Base-by-base conservation (phyloP, 2,888 invertebrate genomes). In the Phaedon cochleariae region DNA sequence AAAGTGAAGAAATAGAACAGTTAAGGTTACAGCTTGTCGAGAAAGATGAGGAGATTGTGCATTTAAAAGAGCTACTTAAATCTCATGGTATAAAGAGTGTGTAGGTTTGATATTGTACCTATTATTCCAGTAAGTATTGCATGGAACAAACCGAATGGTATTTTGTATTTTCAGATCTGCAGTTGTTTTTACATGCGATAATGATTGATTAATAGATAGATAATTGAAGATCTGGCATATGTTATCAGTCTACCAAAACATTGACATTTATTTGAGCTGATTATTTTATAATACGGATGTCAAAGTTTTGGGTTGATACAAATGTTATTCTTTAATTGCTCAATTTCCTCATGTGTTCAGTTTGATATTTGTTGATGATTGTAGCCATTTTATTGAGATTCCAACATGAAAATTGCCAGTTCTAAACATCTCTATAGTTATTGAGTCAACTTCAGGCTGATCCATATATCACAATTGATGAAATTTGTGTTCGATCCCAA, bases 11-110 rank as follows among this genome's bases (percentile, higher is more conserved):
- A 1, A 86, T 88, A 1, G 84, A 81, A 63, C 75, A 81, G 9
- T 74, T 89, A 72, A 85, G 82, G 65, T 84, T 85, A 58, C 85
- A 86, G 71, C 71, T 89, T 51, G 85, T 85, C 0, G 85, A 87
- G 17, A 87, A 86, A 70, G 87, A 89, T 21, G 85, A 86, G 55
- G 88, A 89, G 77, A 89, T 89, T 67, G 79, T 84, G 0, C 84
- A 85, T 71, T 80, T 89, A 34, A 87, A 85, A 71, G 84, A 86
- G 78, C 83, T 87, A 82, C 77, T 89, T 7, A 77, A 79, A 69
- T 73, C 72, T 15, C 76, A 76, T 55, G 79, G 79, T 6, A 67
- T 79, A 55, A 72, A 77, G 26, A 58, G 62, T 6, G 49, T 63
- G 22, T 68, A 53, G 61, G 31, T 49, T 53, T 15, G 7, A 26